Evolutionary conservation across 2,888 invertebrate species (phyloP).

Genomic region (Lasioglossum vierecki): DNA sequence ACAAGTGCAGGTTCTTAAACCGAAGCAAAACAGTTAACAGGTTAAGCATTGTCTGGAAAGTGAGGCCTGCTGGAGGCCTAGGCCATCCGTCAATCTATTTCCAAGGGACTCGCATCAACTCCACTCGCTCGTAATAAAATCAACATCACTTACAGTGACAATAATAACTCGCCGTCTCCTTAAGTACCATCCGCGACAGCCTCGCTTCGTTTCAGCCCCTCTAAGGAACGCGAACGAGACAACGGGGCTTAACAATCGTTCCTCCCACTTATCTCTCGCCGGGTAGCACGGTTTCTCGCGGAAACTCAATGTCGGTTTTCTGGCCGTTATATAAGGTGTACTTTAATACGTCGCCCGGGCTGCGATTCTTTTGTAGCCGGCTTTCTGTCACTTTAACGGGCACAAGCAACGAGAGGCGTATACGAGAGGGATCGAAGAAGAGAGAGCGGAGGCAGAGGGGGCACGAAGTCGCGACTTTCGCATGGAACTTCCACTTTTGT

Average conservation of each 20-base stretch:
- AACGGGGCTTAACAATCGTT: constrained; percentile 18
- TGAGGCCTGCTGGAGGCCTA: background rate
- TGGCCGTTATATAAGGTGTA: constrained; percentile 48
- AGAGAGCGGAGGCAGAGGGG: background rate
- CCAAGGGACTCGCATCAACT: background rate
- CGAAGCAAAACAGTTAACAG: background rate
- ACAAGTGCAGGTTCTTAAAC: background rate
- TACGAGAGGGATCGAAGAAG: background rate
- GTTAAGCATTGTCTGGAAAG: background rate
- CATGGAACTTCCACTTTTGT: constrained; percentile 65
- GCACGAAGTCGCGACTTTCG: constrained; percentile 59
- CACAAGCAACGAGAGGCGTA: background rate
- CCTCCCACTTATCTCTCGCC: constrained; percentile 22
- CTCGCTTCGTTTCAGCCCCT: constrained; percentile 10
- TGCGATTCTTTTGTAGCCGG: constrained; percentile 64
- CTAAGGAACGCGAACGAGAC: constrained; percentile 19
- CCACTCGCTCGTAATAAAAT: background rate
- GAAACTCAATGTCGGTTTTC: constrained; percentile 38
- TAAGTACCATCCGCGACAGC: constrained; percentile 15
- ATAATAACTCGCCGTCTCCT: constrained; percentile 5
- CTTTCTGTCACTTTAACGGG: constrained; percentile 65
- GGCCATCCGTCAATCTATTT: background rate
- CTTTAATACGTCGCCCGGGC: constrained; percentile 46
- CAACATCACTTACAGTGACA: constrained; percentile 13
- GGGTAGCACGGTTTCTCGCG: constrained; percentile 48